A percentile compares a stretch with the other conserved stretches of the same genome.
These are phyloP conservation scores for Parapsyche elsis DNA, from an alignment of 1,140 invertebrate genomes.

Conservation along the genomic window DNA sequence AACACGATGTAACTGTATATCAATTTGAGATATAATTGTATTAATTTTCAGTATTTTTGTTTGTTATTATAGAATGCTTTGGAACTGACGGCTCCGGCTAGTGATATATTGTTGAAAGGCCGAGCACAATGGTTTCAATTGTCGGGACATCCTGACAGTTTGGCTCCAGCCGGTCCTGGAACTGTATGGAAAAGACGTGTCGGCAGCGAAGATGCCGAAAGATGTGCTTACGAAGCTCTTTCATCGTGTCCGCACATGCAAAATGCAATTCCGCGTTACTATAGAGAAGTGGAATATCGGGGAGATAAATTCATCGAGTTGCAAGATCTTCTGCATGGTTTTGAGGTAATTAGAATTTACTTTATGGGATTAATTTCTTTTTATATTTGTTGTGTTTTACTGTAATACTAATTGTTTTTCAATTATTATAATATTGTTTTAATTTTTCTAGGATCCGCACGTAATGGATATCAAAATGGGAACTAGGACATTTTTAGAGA, in stretches of 20 bases:
- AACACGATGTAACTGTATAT: not conserved
- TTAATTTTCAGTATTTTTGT: constrained; percentile 22
- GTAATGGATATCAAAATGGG: constrained; percentile 96
- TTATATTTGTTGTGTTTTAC: not conserved
- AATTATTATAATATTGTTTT: not conserved
- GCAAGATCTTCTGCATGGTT: constrained; percentile 87
- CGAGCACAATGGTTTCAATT: constrained; percentile 87
- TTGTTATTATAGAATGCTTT: constrained; percentile 85
- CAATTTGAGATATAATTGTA: not conserved
- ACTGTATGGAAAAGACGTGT: constrained; percentile 92
- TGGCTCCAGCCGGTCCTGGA: constrained; percentile 92
- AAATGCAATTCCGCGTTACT: constrained; percentile 87
- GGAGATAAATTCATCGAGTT: constrained; percentile 91
- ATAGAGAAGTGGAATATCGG: constrained; percentile 86
- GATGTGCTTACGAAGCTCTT: constrained; percentile 84
- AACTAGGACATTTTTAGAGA: constrained; percentile 91
- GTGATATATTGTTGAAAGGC: constrained; percentile 86
- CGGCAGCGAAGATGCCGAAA: constrained; percentile 79
- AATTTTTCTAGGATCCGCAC: constrained; percentile 74
- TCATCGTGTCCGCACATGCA: constrained; percentile 79
- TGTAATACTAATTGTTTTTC: not conserved
- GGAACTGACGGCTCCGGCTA: constrained; percentile 91
- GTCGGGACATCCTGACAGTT: constrained; percentile 91
- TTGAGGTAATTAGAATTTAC: constrained; percentile 61
- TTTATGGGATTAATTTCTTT: no score